phyloP scores from a whole-genome alignment of 2,888 invertebrate genomes.

The Tupiocoris notatus region DNA sequence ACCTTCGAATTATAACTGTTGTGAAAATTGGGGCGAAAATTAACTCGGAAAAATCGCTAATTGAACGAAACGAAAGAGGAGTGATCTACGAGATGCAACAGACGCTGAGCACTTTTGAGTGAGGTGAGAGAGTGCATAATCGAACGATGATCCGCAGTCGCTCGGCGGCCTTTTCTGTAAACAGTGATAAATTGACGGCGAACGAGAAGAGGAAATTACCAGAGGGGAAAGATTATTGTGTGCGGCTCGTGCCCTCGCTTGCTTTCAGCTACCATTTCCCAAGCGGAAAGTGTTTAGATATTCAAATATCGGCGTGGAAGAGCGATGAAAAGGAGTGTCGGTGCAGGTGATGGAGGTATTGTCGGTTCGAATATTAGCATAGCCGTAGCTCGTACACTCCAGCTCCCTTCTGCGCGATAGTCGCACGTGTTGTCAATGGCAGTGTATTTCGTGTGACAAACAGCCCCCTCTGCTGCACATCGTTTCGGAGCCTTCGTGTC shows the following conservation, averaged over 20 bases:
- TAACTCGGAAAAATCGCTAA: not conserved
- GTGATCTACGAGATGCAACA: too few relatives aligned
- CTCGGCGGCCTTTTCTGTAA: not conserved
- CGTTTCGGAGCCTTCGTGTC: not conserved
- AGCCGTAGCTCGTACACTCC: slow-evolving; percentile 14
- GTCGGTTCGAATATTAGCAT: slow-evolving; percentile 32
- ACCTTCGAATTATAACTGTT: not conserved
- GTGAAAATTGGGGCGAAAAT: not conserved
- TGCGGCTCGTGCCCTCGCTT: too few relatives aligned
- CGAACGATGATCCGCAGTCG: not conserved
- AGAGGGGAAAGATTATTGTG: slow-evolving; percentile 16
- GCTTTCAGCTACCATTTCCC: not conserved
- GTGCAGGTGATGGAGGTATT: not conserved
- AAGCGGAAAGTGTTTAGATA: slow-evolving; percentile 1
- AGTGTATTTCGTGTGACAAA: slow-evolving; percentile 36
- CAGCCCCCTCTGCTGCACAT: slow-evolving; percentile 2
- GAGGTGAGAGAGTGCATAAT: not conserved
- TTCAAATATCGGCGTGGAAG: slow-evolving; percentile 21
- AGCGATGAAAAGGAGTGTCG: slow-evolving; percentile 13
- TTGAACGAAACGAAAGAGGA: too few relatives aligned
- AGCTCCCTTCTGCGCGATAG: too few relatives aligned
- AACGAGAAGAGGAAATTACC: slow-evolving; percentile 16
- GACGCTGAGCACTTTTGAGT: too few relatives aligned
- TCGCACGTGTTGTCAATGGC: slow-evolving; percentile 41
- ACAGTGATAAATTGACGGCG: slow-evolving; percentile 21